These are phyloP conservation scores for Okamejei kenojei DNA, from an alignment of 2,797 vertebrate genomes.

Conservation along the genomic window DNA sequence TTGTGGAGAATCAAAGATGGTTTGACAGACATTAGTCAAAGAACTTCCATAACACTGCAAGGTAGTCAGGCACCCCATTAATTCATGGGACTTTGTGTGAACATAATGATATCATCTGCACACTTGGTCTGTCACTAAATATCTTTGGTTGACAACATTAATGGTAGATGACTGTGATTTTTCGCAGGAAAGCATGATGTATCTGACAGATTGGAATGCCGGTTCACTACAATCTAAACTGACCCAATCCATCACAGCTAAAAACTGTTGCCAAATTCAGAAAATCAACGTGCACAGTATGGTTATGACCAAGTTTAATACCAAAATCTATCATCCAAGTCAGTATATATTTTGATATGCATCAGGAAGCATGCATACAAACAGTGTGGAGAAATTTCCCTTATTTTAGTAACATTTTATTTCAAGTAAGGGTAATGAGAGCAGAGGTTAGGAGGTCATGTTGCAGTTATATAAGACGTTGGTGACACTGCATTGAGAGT, in stretches of 20 bases:
- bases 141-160: background rate
- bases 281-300: background rate
- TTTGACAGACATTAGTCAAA: background rate
- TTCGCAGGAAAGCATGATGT: background rate
- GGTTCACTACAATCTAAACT: background rate
- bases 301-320: background rate
- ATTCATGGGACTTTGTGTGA: background rate
- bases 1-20: background rate
- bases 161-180: background rate
- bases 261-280: background rate
- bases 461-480: too few species aligned
- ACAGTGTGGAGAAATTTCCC: too few species aligned
- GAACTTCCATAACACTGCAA: background rate
- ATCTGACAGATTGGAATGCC: background rate
- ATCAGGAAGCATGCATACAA: too few species aligned
- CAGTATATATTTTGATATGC: too few species aligned
- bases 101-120: conserved; percentile 17
- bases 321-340: background rate
- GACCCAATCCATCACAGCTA: background rate
- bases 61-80: background rate
- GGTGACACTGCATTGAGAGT: too few species aligned
- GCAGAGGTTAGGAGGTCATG: too few species aligned
- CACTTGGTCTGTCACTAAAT: background rate
- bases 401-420: too few species aligned
- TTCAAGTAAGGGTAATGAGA: too few species aligned